phyloP scores from a whole-genome alignment of 2,888 invertebrate genomes.

The Himalopsyche japonica region DNA sequence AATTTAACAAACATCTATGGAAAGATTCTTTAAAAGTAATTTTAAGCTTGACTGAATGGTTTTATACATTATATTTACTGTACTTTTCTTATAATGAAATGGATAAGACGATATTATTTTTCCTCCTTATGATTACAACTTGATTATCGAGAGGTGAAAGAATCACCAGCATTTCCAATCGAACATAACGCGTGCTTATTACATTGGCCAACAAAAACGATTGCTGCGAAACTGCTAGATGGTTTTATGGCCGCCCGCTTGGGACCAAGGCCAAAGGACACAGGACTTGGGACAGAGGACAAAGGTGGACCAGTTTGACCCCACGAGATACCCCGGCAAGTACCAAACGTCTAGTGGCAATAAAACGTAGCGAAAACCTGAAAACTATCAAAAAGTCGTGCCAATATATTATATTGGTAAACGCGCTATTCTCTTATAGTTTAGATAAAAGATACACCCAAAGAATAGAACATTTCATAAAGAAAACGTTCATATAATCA shows the following conservation, averaged over 20 bases:
- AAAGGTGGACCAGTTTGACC: conserved; percentile 31
- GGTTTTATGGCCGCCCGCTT: conserved; percentile 29
- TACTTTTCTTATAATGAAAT: too few relatives aligned
- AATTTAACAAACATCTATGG: too few relatives aligned
- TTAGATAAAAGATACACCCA: too few relatives aligned
- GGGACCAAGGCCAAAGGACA: conserved; percentile 12
- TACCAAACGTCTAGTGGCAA: neutral
- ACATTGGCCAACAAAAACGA: conserved; percentile 28
- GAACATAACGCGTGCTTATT: neutral
- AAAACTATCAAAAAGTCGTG: neutral
- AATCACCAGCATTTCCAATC: neutral
- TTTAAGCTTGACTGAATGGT: too few relatives aligned
- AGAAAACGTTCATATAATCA: too few relatives aligned
- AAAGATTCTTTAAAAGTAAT: too few relatives aligned
- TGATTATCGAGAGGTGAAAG: too few relatives aligned
- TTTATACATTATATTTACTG: too few relatives aligned
- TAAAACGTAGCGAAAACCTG: neutral
- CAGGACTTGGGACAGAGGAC: conserved; percentile 13
- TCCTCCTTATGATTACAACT: too few relatives aligned
- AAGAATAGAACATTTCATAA: too few relatives aligned
- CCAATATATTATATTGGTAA: neutral
- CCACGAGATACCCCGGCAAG: conserved; percentile 8
- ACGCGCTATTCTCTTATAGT: neutral
- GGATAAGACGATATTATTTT: too few relatives aligned
- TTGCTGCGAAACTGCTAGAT: conserved; percentile 22